Base-by-base conservation (phyloP, 1,140 invertebrate genomes). In the Pygmarrhopalites habei region DNA sequence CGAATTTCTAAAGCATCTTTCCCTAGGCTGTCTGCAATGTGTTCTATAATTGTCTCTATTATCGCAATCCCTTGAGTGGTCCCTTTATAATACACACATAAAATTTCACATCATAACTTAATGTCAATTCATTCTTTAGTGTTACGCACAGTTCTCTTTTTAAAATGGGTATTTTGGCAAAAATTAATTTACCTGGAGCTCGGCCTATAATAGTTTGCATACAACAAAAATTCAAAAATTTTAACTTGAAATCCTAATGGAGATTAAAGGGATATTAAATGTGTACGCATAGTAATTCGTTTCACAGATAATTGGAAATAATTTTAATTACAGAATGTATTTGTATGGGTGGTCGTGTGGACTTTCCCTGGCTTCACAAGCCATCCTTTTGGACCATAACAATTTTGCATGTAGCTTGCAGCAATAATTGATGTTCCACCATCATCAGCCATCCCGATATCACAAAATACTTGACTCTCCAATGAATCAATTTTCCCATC, bases 1-100 rank as follows among this genome's bases (percentile, higher is more conserved):
- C 82, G 78, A 0, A 90, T 81, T 58, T 86, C 82, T 1, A 83
- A 65, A 0, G 89, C 82, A 77, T 92, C 88, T 68, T 82, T 78
- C 1, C 81, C 78, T 7, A 86, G 71, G 47, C 75, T 78, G 59
- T 80, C 81, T 1, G 88, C 83, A 64, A 92, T 86, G 72, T 89
- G 86, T 69, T 94, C 89, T 80, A 95, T 87, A 7, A 93, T 82
- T 49, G 79, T 82, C 75, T 93, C 91, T 2, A 60, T 60, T 5
- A 85, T 78, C 12, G 80, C 81, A 21, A 85, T 74, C 26, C 75
- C 82, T 76, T 89, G 86, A 2, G 82, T 75, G 0, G 81, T 79
- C 29, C 84, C 85, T 85, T 67, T 28, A n/a, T n/a, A n/a, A n/a
- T n/a, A n/a, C n/a, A n/a, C n/a, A n/a, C n/a, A n/a, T n/a, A n/a